Base-by-base conservation (phyloP, 2,113 vertebrate genomes). In the Ploceus nigricollis region DNA sequence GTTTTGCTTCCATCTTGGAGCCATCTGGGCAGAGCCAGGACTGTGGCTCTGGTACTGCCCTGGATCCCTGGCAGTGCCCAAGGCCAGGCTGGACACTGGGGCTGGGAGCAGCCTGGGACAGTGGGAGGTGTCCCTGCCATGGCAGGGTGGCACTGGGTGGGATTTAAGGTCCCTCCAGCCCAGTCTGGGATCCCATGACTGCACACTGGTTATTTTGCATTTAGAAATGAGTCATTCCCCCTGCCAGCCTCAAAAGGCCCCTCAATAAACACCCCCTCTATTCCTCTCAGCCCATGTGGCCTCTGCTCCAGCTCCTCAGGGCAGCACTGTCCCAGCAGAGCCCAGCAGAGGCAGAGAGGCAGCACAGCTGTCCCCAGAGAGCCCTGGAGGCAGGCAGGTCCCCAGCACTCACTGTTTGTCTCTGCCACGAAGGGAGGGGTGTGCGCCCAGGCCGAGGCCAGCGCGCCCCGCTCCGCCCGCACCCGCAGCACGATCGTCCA, bases 401-500 rank as follows among this genome's bases (percentile, higher is more conserved):
- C 44, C 45, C 7, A 47, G 25, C 64, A 92, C 97, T 90, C 84
- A 98, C 97, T 97, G 47, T 97, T 37, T 3, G 6, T 30, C 35
- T 48, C 35, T 3, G 89, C 90, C 72, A 85, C 73, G 61, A 96
- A 97, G 4, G 28, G 37, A 15, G 17, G 7, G 1, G 76, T 45
- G 72, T 70, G 7, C 4, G 45, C 90, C 98, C 98, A 98, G n/a
- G 76, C 21, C 24, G 98, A 98, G 25, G n/a, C 10, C 3, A 16
- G 53, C 0, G 24, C 19, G 5, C 90, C 97, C 31, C 87, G 89
- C 88, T 97, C 85, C 2, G 97, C 97, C 20, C 96, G 92, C 12
- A 98, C 93, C 0, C 96, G 97, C 44, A 98, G 23, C 22, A n/a
- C 2, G 10, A 98, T 0, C 1, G 63, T 95, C 90, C 76, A 92